Evolutionary conservation across 2,113 vertebrate species (phyloP).

Genomic region (Peromyscus leucopus): DNA sequence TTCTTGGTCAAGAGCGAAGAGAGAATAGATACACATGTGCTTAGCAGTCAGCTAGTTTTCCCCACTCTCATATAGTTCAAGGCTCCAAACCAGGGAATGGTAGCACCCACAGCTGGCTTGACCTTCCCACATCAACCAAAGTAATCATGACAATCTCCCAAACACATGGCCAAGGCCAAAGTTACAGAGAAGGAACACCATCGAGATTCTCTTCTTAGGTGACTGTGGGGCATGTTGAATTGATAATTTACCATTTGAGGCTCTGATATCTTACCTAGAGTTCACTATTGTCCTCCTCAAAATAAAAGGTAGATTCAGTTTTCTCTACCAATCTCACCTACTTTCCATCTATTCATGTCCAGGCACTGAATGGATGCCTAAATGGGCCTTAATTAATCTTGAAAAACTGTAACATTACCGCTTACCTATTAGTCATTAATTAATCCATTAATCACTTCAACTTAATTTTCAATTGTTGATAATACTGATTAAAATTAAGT

Average conservation of each 20-base stretch:
- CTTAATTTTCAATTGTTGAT: not conserved
- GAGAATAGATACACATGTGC: too few relatives aligned
- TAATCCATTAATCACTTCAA: not conserved
- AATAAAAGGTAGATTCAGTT: conserved; percentile 31
- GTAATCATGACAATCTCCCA: not conserved
- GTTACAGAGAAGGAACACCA: not conserved
- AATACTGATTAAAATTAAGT: not conserved
- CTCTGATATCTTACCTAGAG: not conserved
- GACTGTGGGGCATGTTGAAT: not conserved
- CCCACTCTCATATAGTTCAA: not conserved
- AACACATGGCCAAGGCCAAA: not conserved
- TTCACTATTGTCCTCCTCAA: not conserved
- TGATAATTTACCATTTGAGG: not conserved
- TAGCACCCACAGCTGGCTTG: not conserved
- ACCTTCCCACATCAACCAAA: not conserved
- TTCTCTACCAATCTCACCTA: not conserved
- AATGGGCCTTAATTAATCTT: not conserved
- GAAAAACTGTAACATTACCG: not conserved
- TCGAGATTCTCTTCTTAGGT: not conserved
- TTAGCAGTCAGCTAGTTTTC: not conserved
- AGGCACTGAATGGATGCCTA: not conserved
- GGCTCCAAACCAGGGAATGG: not conserved
- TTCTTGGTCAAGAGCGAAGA: not conserved
- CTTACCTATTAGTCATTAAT: not conserved
- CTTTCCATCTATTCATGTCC: not conserved